Evolutionary conservation across 2,113 vertebrate species (phyloP), one percentile per base, ranked within the genome.

Genomic region (Spizaetus ornatus): DNA sequence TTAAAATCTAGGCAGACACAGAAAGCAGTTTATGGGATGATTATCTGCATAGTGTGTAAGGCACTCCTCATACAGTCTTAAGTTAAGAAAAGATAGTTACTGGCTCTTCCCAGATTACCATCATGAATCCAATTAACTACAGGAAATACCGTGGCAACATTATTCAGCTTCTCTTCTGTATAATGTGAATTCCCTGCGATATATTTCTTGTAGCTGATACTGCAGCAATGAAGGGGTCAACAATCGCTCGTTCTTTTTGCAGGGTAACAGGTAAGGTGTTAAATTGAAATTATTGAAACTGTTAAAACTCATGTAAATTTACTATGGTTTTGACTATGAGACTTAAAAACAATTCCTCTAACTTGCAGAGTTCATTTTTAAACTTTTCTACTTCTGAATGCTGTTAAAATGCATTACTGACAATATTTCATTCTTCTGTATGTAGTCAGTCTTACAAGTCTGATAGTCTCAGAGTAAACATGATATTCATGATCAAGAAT

Each of bases 261-360:
- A 83, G 90, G 52, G 86, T 93, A 69, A 97, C 96, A 95, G 96
- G 95, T 98, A 97, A 97, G 94, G 45, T n/a, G 36, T 69, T 85
- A 34, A 16, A 25, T 21, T 63, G 42, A 86, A 95, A 93, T 71
- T 79, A 47, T 3, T 81, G 56, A 52, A 86, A 62, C 29, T 86
- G 3, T 47, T 81, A 81, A 90, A 96, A 80, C 43, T 53, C 17
- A 3, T 8, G 18, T 53, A 56, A 58, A 38, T 82, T 90, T 81
- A 16, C 38, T 86, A 4, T 40, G 31, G 13, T 18, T 95, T 71
- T 91, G 40, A 45, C n/a, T 29, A 25, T 70, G 53, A 76, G 63
- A 53, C 80, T 71, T 85, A 11, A 70, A 83, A 80, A 53, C 10
- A 50, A 50, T 66, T 62, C 15, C n/a, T 93, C 23, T 92, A 43